Evolutionary conservation across 2,888 invertebrate genomes (phyloP), one percentile per base, ranked within the genome.

Genomic region (Acleris sparsana): DNA sequence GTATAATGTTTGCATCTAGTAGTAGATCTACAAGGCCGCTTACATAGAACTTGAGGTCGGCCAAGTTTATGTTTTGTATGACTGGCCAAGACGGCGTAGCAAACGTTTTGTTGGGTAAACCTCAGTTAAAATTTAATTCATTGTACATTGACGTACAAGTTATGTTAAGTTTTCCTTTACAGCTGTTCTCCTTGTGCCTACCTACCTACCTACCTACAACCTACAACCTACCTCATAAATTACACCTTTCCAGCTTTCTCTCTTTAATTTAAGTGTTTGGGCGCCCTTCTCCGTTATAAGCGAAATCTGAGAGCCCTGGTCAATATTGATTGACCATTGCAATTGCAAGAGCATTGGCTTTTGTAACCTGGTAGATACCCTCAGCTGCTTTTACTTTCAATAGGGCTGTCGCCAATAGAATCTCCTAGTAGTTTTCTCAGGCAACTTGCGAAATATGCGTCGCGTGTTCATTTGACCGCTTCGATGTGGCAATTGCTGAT

Each of bases 221-320:
- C n/a, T n/a, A n/a, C n/a, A n/a, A n/a, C n/a, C n/a, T n/a, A n/a
- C n/a, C n/a, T n/a, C n/a, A n/a, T n/a, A n/a, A n/a, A n/a, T n/a
- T n/a, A 48, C 18, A n/a, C 51, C 61, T 6, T 51, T 61, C 17
- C 18, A 39, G 18, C 29, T 22, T 7, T 51, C 48, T 25, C 29
- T 25, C n/a, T 52, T 52, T 13, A 52, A 11, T 3, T n/a, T 13
- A 7, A 52, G n/a, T 25, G 22, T 9, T 52, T 52, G 52, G 29
- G 52, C 52, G 13, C 29, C 52, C 5, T 52, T 13, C 22, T 52
- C 52, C 13, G 52, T 22, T 16, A 52, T 52, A 3, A 52, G 22
- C 1, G 52, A 52, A 29, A 52, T 52, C n/a, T 52, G 52, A n/a
- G 52, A 52, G 11, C 52, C 52, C 57, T 61, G 66, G 33, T 67